These are phyloP conservation scores for Drosophila quinaria DNA, from an alignment of 2,888 invertebrate genomes.

Conservation along the genomic window DNA sequence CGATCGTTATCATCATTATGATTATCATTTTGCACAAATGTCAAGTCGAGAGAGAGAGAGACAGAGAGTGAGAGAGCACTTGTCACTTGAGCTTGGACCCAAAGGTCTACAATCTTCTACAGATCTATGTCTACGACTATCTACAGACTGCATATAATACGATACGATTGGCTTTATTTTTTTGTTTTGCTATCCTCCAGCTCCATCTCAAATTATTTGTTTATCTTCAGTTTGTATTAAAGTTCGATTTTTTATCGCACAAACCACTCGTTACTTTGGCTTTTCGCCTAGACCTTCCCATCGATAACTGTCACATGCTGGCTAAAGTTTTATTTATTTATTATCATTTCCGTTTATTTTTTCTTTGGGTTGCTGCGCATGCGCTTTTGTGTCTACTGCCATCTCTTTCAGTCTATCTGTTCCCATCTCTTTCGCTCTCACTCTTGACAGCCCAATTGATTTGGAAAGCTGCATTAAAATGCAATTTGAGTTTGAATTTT, in stretches of 20 bases:
- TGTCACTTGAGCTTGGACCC: slow-evolving; percentile 75
- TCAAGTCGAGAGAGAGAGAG: slow-evolving; percentile 21
- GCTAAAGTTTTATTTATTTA: slow-evolving; percentile 68
- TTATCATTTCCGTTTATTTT: slow-evolving; percentile 40
- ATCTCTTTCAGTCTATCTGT: slow-evolving; percentile 4
- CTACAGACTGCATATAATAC: background rate
- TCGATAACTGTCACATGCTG: slow-evolving; percentile 77
- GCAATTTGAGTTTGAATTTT: slow-evolving; percentile 62
- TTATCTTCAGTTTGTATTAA: slow-evolving; percentile 73
- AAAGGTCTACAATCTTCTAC: slow-evolving; percentile 61
- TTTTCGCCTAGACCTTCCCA: slow-evolving; percentile 55
- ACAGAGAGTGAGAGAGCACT: no score
- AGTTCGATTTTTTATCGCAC: slow-evolving; percentile 77
- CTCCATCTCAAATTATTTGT: slow-evolving; percentile 62
- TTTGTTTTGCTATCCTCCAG: slow-evolving; percentile 10
- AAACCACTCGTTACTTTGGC: slow-evolving; percentile 67
- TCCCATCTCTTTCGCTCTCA: background rate
- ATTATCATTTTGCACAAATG: slow-evolving; percentile 38
- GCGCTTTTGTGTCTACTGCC: slow-evolving; percentile 7
- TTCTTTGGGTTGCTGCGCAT: slow-evolving; percentile 12
- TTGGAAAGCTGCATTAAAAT: slow-evolving; percentile 81
- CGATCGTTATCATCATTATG: slow-evolving; percentile 24
- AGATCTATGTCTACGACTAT: background rate
- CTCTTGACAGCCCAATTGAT: slow-evolving; percentile 61
- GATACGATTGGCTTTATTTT: slow-evolving; percentile 1